phyloP scores from a whole-genome alignment of 1,140 invertebrate species.

The Drosophila pectinifera region DNA sequence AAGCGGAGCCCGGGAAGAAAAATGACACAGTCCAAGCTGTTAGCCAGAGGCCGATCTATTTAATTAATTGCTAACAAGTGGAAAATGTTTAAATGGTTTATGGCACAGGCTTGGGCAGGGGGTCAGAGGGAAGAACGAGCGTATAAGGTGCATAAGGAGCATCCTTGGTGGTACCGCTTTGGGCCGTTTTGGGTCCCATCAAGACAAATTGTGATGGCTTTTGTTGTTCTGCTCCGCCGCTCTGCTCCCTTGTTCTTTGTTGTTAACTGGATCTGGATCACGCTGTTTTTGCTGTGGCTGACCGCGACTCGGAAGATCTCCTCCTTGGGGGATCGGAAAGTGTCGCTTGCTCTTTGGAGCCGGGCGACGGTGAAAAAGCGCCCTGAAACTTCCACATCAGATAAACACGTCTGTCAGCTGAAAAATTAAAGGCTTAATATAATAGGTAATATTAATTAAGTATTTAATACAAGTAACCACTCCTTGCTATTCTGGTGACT shows the following conservation, averaged over 20 bases:
- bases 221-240: slow-evolving; percentile 11
- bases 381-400: neutral
- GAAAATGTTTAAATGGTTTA: slow-evolving; percentile 82
- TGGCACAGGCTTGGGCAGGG: slow-evolving; percentile 39
- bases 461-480: too few relatives aligned
- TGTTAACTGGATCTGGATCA: neutral
- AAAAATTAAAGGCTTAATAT: too few relatives aligned
- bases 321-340: slow-evolving; percentile 13
- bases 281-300: slow-evolving; percentile 2
- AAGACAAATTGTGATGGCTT: slow-evolving; percentile 78
- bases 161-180: slow-evolving; percentile 61
- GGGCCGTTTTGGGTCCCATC: slow-evolving; percentile 52
- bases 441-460: too few relatives aligned
- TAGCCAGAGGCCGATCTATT: slow-evolving; percentile 75
- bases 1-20: slow-evolving; percentile 40
- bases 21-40: slow-evolving; percentile 72
- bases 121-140: neutral
- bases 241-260: slow-evolving; percentile 3
- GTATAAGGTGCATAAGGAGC: neutral
- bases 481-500: too few relatives aligned
- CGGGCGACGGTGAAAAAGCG: neutral
- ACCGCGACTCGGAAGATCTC: neutral
- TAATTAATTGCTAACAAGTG: slow-evolving; percentile 83
- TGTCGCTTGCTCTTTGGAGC: neutral
- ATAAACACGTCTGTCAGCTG: too few relatives aligned